phyloP scores from a whole-genome alignment of 2,797 vertebrate genomes.

The Gallinago solitaria region DNA sequence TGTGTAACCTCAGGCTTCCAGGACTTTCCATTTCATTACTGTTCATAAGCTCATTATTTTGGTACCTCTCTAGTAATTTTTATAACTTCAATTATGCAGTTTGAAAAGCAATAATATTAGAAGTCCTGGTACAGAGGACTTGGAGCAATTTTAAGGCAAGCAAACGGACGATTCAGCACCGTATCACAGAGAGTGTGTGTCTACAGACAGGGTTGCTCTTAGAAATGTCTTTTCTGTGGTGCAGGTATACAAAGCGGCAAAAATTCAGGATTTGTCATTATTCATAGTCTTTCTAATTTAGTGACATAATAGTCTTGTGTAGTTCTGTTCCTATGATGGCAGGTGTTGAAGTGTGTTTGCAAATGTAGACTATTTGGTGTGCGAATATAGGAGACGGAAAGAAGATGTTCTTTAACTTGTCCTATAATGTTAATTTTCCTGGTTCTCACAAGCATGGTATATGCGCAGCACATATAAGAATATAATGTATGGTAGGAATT shows the following conservation, averaged over 20 bases:
- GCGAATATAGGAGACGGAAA: neutral
- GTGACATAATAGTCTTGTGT: neutral
- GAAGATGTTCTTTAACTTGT: neutral
- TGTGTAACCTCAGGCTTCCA: constrained; percentile 2
- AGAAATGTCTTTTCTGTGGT: neutral
- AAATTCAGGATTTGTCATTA: neutral
- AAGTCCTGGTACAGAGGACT: neutral
- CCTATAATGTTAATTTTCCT: neutral
- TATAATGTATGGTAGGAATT: neutral
- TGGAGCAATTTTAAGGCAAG: neutral
- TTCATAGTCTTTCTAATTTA: neutral
- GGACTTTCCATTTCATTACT: constrained; percentile 27
- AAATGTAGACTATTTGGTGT: neutral
- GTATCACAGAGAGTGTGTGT: neutral
- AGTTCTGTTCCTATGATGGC: neutral
- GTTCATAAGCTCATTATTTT: constrained; percentile 34
- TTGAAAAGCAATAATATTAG: neutral
- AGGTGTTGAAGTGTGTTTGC: neutral
- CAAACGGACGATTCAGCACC: neutral
- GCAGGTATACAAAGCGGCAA: neutral
- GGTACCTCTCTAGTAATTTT: constrained; percentile 26
- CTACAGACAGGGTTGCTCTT: neutral
- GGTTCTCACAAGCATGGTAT: neutral
- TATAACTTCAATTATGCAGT: neutral
- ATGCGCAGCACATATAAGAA: neutral